Base-by-base conservation (phyloP, 2,888 invertebrate species). In the Ochropacha duplaris region DNA sequence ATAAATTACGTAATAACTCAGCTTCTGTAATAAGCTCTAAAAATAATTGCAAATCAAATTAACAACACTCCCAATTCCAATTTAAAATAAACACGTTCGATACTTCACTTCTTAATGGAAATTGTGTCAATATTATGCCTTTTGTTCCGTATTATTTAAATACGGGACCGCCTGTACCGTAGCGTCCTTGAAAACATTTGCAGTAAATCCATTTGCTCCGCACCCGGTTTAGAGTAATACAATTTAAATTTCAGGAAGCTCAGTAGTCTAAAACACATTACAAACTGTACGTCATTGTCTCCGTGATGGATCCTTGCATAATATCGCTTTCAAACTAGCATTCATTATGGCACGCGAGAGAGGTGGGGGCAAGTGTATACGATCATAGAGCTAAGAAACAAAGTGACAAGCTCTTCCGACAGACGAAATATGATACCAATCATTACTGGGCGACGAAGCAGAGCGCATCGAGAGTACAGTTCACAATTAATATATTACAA, bases 251-350 rank as follows among this genome's bases (percentile, higher is more conserved):
- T 60, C 59, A 54, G 54, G 61, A 72, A 68, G 65, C 65, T 62
- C 61, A 68, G 72, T 74, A 72, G 73, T 71, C 72, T 72, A 69
- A 71, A 71, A 67, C 68, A 65, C 74, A 70, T 74, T 74, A 72
- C 63, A 68, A 70, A 65, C 71, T 69, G 64, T 78, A 73, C 61
- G 69, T 78, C 79, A 73, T 71, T 79, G 76, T 72, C 72, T 62
- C 24, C 22, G 72, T 68, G 74, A 77, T 70, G 65, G 68, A 74
- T 71, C 55, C 57, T 54, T 74, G 81, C 79, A 79, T 82, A 84
- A 81, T 79, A 79, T 80, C 69, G 77, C 76, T 80, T 83, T 80
- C 69, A 70, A 77, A 83, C 74, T 68, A 74, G 76, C 79, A 79
- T 84, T 84, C 79, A 83, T 84, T 81, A 79, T 68, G 67, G 57